Base-by-base conservation (phyloP, 2,888 invertebrate species). In the Smittia sp. region DNA sequence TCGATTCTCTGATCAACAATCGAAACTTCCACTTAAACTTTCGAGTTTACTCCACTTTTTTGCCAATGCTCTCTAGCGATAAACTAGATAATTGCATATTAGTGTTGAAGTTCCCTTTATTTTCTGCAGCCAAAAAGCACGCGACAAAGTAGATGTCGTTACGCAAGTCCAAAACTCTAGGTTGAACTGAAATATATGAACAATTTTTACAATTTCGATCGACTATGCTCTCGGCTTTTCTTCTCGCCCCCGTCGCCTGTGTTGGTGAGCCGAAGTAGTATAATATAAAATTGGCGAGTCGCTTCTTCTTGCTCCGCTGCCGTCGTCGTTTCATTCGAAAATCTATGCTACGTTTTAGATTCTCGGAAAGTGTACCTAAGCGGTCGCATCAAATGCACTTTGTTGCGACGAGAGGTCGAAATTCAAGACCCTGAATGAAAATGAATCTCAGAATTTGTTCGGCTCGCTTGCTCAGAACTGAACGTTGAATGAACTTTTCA, bases 81-180 rank as follows among this genome's bases (percentile, higher is more conserved):
- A 22, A 58, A 58, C 13, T n/a, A 58, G 58, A 58, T 58, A 58
- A 58, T n/a, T 22, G 58, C 58, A 58, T 58, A 58, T 20, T 3
- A 58, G 22, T 58, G n/a, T 46, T 46, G 46, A 46, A 46, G 46
- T 46, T 46, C 46, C 46, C 15, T 46, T 46, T 11, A 38, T 58
- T 63, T 63, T 24, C 25, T 27, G 22, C 27, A 27, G 2, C 63
- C 20, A 3, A 63, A 63, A 27, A 63, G 27, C 63, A 63, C 63
- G 63, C 63, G 63, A 27, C 25, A 63, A 27, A 27, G 6, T 63
- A 25, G 63, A 25, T 58, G 2, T 58, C 25, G 63, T 63, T 63
- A 63, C 63, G 63, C 63, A 63, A 63, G 63, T 63, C 63, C 63
- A 63, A 25, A 58, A 58, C 4, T 62, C 62, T 62, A 62, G 20